A percentile compares a stretch with the other conserved stretches of the same genome.
Conservation (phyloP, 2,888 invertebrate genomes). For the Troides oblongomaculatus region DNA sequence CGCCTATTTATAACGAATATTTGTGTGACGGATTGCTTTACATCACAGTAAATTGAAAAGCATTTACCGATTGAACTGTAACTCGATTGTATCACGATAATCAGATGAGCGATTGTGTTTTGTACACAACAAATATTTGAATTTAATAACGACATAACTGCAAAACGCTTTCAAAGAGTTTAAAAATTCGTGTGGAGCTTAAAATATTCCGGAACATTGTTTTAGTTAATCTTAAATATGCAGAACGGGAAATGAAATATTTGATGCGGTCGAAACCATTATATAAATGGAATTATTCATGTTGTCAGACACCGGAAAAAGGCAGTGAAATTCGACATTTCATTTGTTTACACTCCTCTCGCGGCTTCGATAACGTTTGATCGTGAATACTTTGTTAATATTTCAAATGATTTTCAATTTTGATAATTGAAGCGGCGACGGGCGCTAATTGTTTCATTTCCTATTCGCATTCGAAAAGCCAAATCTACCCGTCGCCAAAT, state of each 20-base stretch:
- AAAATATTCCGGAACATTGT: constrained; percentile 60
- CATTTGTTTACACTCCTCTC: constrained; percentile 69
- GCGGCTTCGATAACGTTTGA: constrained; percentile 62
- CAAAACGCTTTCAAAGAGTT: not conserved
- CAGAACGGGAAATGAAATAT: constrained; percentile 73
- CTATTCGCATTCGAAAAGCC: constrained; percentile 23
- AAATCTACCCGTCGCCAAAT: constrained; percentile 27
- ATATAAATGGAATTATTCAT: constrained; percentile 76
- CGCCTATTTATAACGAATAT: constrained; percentile 62
- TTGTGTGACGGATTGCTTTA: constrained; percentile 53
- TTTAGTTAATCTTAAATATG: constrained; percentile 72
- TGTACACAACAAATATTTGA: constrained; percentile 8
- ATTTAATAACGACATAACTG: not conserved
- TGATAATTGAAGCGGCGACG: constrained; percentile 48
- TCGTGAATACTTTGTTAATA: constrained; percentile 46
- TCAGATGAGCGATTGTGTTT: constrained; percentile 14
- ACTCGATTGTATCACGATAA: constrained; percentile 21
- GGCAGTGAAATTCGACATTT: constrained; percentile 70
- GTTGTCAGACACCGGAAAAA: constrained; percentile 67
- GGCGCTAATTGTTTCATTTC: constrained; percentile 29
- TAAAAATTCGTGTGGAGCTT: constrained; percentile 39
- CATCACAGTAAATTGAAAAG: constrained; percentile 40
- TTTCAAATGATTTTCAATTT: constrained; percentile 47
- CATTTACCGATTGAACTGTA: constrained; percentile 22
- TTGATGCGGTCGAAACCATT: constrained; percentile 72